A percentile compares a stretch with the other conserved stretches of the same genome.
Conservation (phyloP, 2,113 vertebrate species). For the Anas platyrhynchos region DNA sequence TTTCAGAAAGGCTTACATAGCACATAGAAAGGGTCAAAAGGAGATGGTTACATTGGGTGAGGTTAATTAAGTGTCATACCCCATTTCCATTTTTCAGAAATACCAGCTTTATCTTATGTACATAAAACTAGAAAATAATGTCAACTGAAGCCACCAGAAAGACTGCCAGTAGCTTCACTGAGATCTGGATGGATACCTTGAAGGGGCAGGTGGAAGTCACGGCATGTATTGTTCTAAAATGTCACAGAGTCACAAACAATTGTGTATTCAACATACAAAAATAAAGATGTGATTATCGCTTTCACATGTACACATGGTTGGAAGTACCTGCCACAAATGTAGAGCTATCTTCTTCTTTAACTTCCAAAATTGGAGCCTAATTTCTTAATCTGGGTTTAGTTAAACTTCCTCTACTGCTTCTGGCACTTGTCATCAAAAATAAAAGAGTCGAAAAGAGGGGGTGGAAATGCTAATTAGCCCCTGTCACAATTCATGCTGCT, state of each 20-base stretch:
- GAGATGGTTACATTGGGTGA: not conserved
- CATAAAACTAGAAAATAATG: not conserved
- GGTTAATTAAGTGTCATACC: not conserved
- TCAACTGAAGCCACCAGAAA: not conserved
- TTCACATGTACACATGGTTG: not conserved
- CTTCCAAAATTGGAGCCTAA: constrained; percentile 36
- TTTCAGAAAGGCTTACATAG: not conserved
- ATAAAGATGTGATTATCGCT: not conserved
- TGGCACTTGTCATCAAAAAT: constrained; percentile 69
- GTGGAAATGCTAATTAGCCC: constrained; percentile 81
- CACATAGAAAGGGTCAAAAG: not conserved
- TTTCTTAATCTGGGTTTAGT: constrained; percentile 75
- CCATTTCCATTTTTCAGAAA: not conserved
- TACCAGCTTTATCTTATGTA: not conserved
- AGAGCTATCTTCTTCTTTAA: constrained; percentile 20
- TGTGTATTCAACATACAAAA: not conserved
- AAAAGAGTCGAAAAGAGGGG: constrained; percentile 56
- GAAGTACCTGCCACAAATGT: not conserved
- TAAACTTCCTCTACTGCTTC: constrained; percentile 72
- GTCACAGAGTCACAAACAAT: not conserved
- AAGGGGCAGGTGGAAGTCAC: not conserved
- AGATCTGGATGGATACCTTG: not conserved
- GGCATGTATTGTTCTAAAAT: not conserved
- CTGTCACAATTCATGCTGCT: constrained; percentile 78
- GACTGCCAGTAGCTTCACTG: not conserved